phyloP scores from a whole-genome alignment of 2,113 vertebrate genomes.

The Plestiodon gilberti region DNA sequence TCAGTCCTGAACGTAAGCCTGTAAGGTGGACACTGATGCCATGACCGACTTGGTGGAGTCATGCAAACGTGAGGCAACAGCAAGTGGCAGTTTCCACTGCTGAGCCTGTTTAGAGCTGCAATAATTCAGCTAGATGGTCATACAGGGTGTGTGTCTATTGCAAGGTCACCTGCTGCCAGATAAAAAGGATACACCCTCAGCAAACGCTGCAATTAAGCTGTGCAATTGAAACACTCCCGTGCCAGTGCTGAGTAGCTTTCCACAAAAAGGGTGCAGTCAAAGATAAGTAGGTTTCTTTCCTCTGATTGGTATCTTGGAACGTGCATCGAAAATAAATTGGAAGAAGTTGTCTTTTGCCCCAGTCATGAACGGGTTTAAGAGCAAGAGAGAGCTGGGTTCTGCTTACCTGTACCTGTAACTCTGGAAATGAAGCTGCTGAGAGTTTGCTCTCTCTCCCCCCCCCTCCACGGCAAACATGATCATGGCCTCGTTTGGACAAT shows the following conservation, averaged over 20 bases:
- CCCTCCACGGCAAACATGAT: no score
- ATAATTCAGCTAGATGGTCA: neutral
- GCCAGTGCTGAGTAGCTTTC: neutral
- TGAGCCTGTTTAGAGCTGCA: neutral
- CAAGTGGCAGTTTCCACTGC: neutral
- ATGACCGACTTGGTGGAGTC: no score
- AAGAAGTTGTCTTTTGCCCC: neutral
- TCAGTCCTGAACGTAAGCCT: neutral
- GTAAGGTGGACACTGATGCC: no score
- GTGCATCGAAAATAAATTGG: neutral
- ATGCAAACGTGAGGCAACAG: no score
- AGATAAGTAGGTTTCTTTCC: neutral
- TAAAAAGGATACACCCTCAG: neutral
- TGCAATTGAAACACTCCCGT: neutral
- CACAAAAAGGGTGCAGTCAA: neutral
- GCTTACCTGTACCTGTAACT: neutral
- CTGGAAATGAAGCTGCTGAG: neutral
- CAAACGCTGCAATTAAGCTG: constrained; percentile 7
- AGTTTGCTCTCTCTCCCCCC: no score
- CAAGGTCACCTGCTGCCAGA: neutral
- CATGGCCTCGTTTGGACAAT: no score
- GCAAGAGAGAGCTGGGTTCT: neutral
- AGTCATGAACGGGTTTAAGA: neutral
- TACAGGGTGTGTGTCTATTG: neutral
- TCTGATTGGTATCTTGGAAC: neutral